Evolutionary conservation across 2,797 vertebrate genomes (phyloP), one percentile per base, ranked within the genome.

Genomic region (Helostoma temminkii): DNA sequence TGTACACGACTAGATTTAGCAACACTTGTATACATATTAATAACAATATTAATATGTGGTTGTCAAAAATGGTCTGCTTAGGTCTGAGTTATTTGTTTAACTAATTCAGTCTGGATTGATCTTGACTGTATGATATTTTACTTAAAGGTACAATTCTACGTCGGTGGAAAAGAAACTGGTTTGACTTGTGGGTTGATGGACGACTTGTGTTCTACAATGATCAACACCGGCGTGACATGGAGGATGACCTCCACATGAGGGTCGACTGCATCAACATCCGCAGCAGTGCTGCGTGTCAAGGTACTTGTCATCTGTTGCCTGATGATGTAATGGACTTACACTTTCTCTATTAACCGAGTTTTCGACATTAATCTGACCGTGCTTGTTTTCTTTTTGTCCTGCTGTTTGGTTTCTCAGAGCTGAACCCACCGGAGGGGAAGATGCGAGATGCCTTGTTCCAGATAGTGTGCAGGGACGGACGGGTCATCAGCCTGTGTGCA

Each of bases 121-220:
- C 5, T n/a, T 68, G 3, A 53, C 10, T 19, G 1, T 25, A 3
- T 5, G 3, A 2, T 19, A 0, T 74, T 52, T 52, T 46, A 28
- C 28, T 66, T 12, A 9, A 57, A 99, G 98, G 98, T 73, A 98
- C 96, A 49, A 98, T 99, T 84, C 85, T 99, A 84, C 96, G 96
- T 15, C 94, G 97, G 0, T 99, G 98, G 98, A 98, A 99, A 86
- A 97, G 90, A 87, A 99, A 98, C 87, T 99, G 97, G 97, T 98
- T 99, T 91, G 97, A 98, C 80, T 79, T 99, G 50, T 98, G 96
- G 96, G 94, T 96, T 28, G 95, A 97, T 22, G 96, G 97, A 16
- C 94, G 95, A 18, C 91, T 99, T 14, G 92, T 97, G 67, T 98
- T 97, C 89, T 98, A 97, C 4, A 95, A 96, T 34, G 95, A 98